Evolutionary conservation across 2,797 vertebrate species (phyloP), one percentile per base, ranked within the genome.

Genomic region (Malurus leucopterus): DNA sequence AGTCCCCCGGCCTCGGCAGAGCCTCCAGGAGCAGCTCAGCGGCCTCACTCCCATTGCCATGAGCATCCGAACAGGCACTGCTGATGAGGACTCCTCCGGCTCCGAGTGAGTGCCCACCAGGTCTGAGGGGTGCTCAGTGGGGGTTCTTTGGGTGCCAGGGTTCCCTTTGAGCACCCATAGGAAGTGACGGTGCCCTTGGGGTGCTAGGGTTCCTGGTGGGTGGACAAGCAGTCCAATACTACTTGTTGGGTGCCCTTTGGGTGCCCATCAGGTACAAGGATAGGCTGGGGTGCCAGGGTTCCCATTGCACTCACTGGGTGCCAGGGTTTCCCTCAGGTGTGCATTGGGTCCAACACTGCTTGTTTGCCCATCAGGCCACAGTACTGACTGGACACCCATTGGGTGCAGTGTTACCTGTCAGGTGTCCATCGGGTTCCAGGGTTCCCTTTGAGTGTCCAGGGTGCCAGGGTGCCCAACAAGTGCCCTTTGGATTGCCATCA

Each of bases 31-130:
- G 63, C 98, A 98, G 91, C 96, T 98, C 38, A 98, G 98, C 0
- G 98, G 98, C 7, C 96, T 98, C 18, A 95, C 96, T 36, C 97
- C 97, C 82, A 96, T 98, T 20, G 98, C 98, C 83, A 96, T 98
- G 98, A 98, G 98, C 95, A 98, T 98, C 97, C 98, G 97, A 90
- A 98, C 97, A 0, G 98, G 98, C 95, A 98, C 98, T 0, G 98
- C 98, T 86, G 98, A 99, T 2, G 98, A 98, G 27, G 98, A 99
- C 95, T 99, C 99, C 0, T 99, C 99, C 2, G 98, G 98, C 94
- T 99, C 99, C 41, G 99, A 99, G 99, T 99, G 97, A 99, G 98
- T 98, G 75, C 34, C 44, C 20, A 21, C 17, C 27, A 64, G 12
- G 34, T 47, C 64, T 1, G 1, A 53, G 49, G 22, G 36, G 36